Evolutionary conservation across 92 coral and sea anemone genomes (phyloP).

Genomic region (Meandrina meandrites): DNA sequence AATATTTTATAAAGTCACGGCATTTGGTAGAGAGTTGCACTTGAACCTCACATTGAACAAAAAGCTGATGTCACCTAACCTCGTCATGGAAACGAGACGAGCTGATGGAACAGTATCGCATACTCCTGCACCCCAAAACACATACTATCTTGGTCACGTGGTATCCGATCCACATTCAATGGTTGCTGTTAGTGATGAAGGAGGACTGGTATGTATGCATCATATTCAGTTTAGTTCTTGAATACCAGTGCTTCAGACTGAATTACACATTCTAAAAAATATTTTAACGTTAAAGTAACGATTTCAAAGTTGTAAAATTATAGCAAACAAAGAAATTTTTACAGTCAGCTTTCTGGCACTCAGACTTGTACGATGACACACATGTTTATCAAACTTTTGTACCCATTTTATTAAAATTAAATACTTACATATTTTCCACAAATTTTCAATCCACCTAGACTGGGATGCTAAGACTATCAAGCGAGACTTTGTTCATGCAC

Average conservation of each 20-base stretch:
- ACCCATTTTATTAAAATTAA: too few relatives aligned
- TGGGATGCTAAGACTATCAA: conserved; percentile 60
- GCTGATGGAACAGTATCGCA: conserved; percentile 66
- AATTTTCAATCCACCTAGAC: conserved; percentile 31
- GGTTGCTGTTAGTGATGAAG: conserved; percentile 70
- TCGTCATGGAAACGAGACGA: conserved; percentile 66
- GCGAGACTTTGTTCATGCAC: conserved; percentile 67
- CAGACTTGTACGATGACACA: too few relatives aligned
- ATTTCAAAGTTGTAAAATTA: too few relatives aligned
- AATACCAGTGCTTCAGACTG: too few relatives aligned
- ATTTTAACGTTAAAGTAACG: too few relatives aligned
- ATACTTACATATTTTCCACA: not conserved
- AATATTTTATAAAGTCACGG: conserved; percentile 60
- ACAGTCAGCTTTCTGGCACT: too few relatives aligned
- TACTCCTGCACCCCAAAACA: conserved; percentile 34
- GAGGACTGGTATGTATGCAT: conserved; percentile 70
- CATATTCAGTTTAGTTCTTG: not conserved
- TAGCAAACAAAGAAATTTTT: too few relatives aligned
- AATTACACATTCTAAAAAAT: too few relatives aligned
- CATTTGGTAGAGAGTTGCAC: conserved; percentile 65
- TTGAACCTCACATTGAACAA: conserved; percentile 65
- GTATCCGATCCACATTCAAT: conserved; percentile 73
- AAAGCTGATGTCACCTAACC: conserved; percentile 49
- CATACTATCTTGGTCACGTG: conserved; percentile 75
- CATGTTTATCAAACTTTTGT: too few relatives aligned